phyloP scores from a whole-genome alignment of 2,888 invertebrate genomes.

The Cosmia trapezina region DNA sequence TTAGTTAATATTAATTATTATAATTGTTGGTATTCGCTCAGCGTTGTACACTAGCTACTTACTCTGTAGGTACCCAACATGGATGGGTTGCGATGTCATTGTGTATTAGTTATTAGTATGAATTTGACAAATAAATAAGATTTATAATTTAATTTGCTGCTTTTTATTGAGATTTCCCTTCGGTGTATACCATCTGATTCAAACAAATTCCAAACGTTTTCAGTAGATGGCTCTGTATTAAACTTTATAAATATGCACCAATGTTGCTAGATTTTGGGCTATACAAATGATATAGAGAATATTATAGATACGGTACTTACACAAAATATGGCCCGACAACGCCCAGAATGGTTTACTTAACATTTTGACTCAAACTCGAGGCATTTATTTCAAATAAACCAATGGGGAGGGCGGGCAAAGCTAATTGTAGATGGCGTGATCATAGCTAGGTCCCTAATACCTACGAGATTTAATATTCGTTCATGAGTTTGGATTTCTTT shows the following conservation, averaged over 20 bases:
- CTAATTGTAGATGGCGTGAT: too few species aligned
- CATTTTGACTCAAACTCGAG: too few species aligned
- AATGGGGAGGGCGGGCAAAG: too few species aligned
- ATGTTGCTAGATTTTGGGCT: neutral
- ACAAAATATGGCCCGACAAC: neutral
- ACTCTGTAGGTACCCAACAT: slow-evolving; percentile 61
- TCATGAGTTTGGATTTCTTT: too few species aligned
- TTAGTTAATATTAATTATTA: slow-evolving; percentile 46
- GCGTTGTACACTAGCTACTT: slow-evolving; percentile 34
- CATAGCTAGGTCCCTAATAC: too few species aligned
- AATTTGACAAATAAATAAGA: slow-evolving; percentile 82
- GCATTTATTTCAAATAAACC: too few species aligned
- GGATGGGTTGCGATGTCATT: slow-evolving; percentile 69
- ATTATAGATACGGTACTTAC: neutral
- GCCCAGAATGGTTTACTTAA: neutral
- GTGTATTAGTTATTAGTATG: slow-evolving; percentile 75
- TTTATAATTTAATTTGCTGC: slow-evolving; percentile 66
- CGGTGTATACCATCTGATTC: neutral
- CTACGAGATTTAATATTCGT: too few species aligned
- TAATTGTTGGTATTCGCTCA: slow-evolving; percentile 39
- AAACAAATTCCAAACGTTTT: neutral
- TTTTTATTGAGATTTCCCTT: slow-evolving; percentile 25
- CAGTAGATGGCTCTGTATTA: slow-evolving; percentile 31
- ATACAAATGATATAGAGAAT: neutral
- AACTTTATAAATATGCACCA: neutral